phyloP scores from a whole-genome alignment of 2,113 vertebrate species.

The Microtus montanus region DNA sequence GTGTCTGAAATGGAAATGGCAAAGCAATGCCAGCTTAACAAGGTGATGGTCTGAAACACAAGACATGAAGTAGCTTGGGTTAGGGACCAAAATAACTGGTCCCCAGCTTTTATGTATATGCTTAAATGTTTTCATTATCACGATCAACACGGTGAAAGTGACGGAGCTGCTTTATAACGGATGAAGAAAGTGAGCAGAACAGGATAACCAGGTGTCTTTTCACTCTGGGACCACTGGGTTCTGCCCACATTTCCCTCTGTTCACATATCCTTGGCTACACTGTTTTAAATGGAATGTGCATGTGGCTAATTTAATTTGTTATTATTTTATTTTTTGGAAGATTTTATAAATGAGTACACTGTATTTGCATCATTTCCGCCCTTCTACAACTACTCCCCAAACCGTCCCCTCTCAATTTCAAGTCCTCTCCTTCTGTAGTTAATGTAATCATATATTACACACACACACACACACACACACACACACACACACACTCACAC shows the following conservation, averaged over 20 bases:
- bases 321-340: neutral
- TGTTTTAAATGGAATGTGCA: neutral
- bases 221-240: neutral
- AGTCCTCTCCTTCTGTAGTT: neutral
- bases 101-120: neutral
- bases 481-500: neutral
- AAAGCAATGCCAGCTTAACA: conserved; percentile 78
- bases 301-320: neutral
- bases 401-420: neutral
- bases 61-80: conserved; percentile 48
- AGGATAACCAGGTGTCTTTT: neutral
- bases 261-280: neutral
- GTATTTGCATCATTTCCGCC: neutral
- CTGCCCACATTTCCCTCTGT: neutral
- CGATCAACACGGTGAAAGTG: neutral
- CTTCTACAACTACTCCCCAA: neutral
- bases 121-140: neutral
- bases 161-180: neutral
- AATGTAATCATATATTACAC: neutral
- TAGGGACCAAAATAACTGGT: neutral
- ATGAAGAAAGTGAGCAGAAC: neutral
- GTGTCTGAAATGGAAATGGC: conserved; percentile 74
- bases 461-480: too few species aligned
- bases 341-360: neutral
- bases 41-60: conserved; percentile 70